A percentile compares a stretch with the other conserved stretches of the same genome.
Evolutionary conservation across 2,797 vertebrate species (phyloP).

Genomic region (Girardinus metallicus): DNA sequence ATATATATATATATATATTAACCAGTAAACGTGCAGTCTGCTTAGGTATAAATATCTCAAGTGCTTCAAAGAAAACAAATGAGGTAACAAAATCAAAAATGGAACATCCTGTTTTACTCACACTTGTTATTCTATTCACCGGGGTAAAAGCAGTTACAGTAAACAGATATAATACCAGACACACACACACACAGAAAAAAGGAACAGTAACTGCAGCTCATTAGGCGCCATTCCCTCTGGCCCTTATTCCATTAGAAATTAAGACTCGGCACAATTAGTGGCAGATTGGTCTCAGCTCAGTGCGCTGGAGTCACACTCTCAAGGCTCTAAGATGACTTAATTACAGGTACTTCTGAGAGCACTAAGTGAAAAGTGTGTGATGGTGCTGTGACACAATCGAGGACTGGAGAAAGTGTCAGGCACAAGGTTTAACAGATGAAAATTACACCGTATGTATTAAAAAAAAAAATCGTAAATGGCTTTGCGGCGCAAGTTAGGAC

Average conservation of each 20-base stretch:
- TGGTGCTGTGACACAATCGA: slow-evolving; percentile 28
- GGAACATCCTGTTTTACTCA: slow-evolving; percentile 61
- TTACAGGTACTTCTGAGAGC: slow-evolving; percentile 73
- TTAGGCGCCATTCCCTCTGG: slow-evolving; percentile 75
- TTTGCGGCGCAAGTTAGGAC: not conserved
- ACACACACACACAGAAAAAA: slow-evolving; percentile 11
- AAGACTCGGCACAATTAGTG: slow-evolving; percentile 81
- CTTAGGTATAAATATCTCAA: slow-evolving; percentile 38
- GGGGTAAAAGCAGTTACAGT: slow-evolving; percentile 63
- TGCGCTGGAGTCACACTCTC: slow-evolving; percentile 61
- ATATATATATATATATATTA: not conserved
- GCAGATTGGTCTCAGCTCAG: slow-evolving; percentile 78
- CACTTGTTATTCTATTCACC: slow-evolving; percentile 58
- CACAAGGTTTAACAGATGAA: slow-evolving; percentile 22
- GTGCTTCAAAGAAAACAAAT: slow-evolving; percentile 55
- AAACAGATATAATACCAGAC: slow-evolving; percentile 66
- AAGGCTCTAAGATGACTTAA: slow-evolving; percentile 77
- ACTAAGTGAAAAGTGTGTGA: slow-evolving; percentile 22
- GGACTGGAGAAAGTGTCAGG: slow-evolving; percentile 38
- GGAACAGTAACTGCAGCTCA: slow-evolving; percentile 65
- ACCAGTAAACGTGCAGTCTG: slow-evolving; percentile 31
- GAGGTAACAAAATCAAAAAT: slow-evolving; percentile 49
- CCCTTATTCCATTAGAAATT: slow-evolving; percentile 82
- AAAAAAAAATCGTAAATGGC: not conserved
- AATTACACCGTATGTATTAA: slow-evolving; percentile 1